Evolutionary conservation across 2,888 invertebrate genomes (phyloP), one percentile per base, ranked within the genome.

Genomic region (Drosophila dives): DNA sequence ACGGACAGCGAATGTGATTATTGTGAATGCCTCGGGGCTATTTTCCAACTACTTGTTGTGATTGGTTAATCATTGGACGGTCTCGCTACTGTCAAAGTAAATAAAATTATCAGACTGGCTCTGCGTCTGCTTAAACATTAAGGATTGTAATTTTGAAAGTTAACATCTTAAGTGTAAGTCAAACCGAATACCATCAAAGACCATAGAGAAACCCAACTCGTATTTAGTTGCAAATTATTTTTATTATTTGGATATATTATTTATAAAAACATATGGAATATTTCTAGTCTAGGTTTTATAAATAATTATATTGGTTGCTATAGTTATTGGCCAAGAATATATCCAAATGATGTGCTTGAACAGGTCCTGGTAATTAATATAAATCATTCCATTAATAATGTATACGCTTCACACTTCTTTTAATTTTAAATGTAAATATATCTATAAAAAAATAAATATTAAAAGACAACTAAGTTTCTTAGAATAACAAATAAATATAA

Each of bases 61-160:
- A 55, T 66, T 68, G 75, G 87, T 78, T 83, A 83, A 82, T 84
- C 78, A 77, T 51, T 60, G 32, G 61, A 71, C 49, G 29, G 23
- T 36, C 32, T 20, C 20, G 62, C 48, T 23, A 62, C 62, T 61
- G 59, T 38, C 20, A 49, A 48, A 23, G 12, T 42, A 40, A 71
- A 72, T 71, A n/a, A 51, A 71, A 33, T 56, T 54, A 70, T 61
- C 40, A 55, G 49, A 12, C n/a, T 15, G 36, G 12, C 11, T 20
- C 11, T 26, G 20, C 42, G 32, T 33, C 20, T 70, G 26, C 3
- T 32, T 15, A n/a, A 20, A 42, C 11, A 12, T 17, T 20, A 26
- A 7, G 3, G 6, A 36, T 62, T 20, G 51, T 15, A 11, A 17
- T 53, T 23, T 61, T 11, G 34, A 42, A 61, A 64, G 33, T 29